phyloP scores from a whole-genome alignment of 2,888 invertebrate genomes.

The Dorcus hopei region DNA sequence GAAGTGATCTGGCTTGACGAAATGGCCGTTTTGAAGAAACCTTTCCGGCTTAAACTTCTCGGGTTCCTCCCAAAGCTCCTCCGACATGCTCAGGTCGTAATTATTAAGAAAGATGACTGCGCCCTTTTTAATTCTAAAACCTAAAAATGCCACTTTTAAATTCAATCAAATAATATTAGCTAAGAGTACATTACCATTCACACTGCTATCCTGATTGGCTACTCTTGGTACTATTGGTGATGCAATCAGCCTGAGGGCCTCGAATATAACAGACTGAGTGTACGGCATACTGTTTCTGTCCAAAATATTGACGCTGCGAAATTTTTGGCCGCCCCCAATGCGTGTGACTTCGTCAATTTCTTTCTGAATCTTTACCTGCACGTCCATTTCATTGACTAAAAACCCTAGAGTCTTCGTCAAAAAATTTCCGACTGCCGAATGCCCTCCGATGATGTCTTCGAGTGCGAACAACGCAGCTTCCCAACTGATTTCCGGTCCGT shows the following conservation, averaged over 20 bases:
- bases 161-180: not conserved
- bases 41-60: constrained; percentile 59
- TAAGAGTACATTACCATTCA: constrained; percentile 53
- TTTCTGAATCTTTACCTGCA: constrained; percentile 54
- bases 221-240: constrained; percentile 69
- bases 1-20: constrained; percentile 63
- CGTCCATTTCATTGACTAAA: constrained; percentile 53
- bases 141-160: constrained; percentile 42
- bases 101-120: constrained; percentile 66
- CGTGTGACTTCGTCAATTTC: constrained; percentile 52
- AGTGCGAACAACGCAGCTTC: constrained; percentile 54
- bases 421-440: constrained; percentile 63
- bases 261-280: constrained; percentile 60
- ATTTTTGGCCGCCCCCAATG: constrained; percentile 24
- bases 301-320: constrained; percentile 35
- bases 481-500: constrained; percentile 50
- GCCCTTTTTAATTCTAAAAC: constrained; percentile 59
- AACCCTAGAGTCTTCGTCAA: constrained; percentile 58
- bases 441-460: constrained; percentile 55
- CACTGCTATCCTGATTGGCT: constrained; percentile 59
- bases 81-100: constrained; percentile 63
- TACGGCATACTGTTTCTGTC: constrained; percentile 55
- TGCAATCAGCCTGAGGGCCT: constrained; percentile 60
- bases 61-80: constrained; percentile 60
- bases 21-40: constrained; percentile 55